Base-by-base conservation (phyloP, 1,140 invertebrate species). In the Drosophila setifemur region DNA sequence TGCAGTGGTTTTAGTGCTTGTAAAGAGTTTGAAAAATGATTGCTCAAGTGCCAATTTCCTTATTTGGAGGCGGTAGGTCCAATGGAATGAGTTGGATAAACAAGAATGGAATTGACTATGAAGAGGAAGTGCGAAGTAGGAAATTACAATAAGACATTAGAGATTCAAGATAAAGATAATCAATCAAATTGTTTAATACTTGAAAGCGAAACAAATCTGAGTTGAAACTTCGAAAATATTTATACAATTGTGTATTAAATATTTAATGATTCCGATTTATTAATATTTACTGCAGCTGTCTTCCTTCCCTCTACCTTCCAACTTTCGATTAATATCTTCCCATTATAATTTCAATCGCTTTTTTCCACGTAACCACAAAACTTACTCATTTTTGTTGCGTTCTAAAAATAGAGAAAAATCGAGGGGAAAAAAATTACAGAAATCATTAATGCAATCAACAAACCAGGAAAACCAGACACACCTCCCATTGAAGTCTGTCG, bases 1-100 rank as follows among this genome's bases (percentile, higher is more conserved):
- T 18, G 21, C 35, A 14, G 31, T 25, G 12, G 14, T 43, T 64
- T 14, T 19, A 63, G 58, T 19, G 57, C n/a, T 40, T 29, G 23
- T 63, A 40, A 55, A 73, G 64, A 64, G 28, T 50, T 66, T 70
- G 75, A 79, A 55, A 81, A 81, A 74, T 75, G 54, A 70, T 60
- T 29, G 31, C 16, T 54, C 37, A 45, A 79, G 76, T 81, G 75
- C 37, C 76, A 70, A 74, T 69, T 75, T 73, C 69, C 68, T 43
- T 64, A 64, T 49, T 49, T 14, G 57, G 42, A 47, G 42, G n/a
- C 19, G 57, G 25, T 60, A 47, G n/a, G 47, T n/a, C 31, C 40
- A 26, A 12, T 23, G 7, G 18, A 61, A 47, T 39, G 25, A 1
- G 28, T 7, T 6, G 11, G 1, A 14, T 40, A 14, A 11, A 43